These are phyloP conservation scores for Heloderma charlesbogerti DNA, from an alignment of 2,113 vertebrate genomes.

Conservation along the genomic window DNA sequence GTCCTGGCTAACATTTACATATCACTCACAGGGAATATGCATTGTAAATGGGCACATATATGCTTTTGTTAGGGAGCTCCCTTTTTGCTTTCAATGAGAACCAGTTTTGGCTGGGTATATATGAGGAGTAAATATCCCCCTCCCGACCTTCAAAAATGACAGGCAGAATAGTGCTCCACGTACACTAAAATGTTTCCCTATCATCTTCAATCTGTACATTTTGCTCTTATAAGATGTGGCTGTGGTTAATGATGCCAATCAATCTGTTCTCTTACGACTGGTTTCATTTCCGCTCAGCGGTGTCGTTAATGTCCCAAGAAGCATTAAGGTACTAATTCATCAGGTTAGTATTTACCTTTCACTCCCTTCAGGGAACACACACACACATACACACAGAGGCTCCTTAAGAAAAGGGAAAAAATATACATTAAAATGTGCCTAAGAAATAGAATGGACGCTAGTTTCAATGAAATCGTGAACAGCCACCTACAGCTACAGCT, in stretches of 20 bases:
- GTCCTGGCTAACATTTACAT: too few species aligned
- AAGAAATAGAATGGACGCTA: neutral
- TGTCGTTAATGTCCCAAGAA: slow-evolving; percentile 22
- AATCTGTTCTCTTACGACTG: slow-evolving; percentile 19
- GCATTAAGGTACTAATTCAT: slow-evolving; percentile 41
- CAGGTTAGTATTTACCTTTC: slow-evolving; percentile 31
- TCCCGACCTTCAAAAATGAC: neutral
- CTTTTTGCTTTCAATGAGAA: neutral
- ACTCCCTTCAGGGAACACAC: neutral
- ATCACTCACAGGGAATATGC: neutral
- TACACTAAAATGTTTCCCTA: neutral
- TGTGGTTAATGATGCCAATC: slow-evolving; percentile 31
- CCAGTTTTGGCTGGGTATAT: too few species aligned
- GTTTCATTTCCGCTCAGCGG: slow-evolving; percentile 33
- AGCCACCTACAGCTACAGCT: neutral
- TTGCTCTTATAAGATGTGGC: slow-evolving; percentile 11
- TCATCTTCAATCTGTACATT: slow-evolving; percentile 10
- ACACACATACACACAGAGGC: neutral
- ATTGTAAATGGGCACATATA: neutral
- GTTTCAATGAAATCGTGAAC: neutral
- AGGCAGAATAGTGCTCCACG: neutral
- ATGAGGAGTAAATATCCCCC: neutral
- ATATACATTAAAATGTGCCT: neutral
- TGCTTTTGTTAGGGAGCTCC: neutral
- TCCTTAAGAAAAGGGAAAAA: neutral